These are phyloP conservation scores for Stegophylla sp. DNA, from an alignment of 2,888 invertebrate species.

Conservation along the genomic window DNA sequence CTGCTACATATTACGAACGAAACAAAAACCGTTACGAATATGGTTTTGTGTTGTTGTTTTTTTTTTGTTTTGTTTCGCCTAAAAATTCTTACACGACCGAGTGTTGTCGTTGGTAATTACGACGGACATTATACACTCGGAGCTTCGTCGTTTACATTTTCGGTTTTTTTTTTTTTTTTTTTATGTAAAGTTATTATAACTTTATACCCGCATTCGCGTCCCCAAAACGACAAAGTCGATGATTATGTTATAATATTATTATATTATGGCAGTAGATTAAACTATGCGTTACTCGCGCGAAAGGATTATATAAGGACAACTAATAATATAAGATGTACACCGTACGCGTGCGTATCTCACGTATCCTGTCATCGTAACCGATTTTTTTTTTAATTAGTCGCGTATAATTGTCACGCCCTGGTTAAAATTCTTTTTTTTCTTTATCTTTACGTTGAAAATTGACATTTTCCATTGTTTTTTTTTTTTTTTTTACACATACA, in stretches of 20 bases:
- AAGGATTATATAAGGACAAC: background rate
- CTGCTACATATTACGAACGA: background rate
- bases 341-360: background rate
- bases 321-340: background rate
- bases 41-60: background rate
- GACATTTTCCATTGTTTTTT: constrained; percentile 28
- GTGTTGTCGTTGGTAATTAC: background rate
- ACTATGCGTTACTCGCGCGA: too few relatives aligned
- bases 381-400: constrained; percentile 29
- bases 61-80: background rate
- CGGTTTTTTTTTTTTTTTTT: too few relatives aligned
- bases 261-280: too few relatives aligned
- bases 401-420: constrained; percentile 24
- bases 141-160: background rate
- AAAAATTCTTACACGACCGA: background rate
- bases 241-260: too few relatives aligned
- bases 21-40: background rate
- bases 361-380: constrained; percentile 4
- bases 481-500: too few relatives aligned
- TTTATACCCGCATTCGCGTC: too few relatives aligned
- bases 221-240: too few relatives aligned
- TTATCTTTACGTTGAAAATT: background rate
- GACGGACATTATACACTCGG: background rate
- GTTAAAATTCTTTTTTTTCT: constrained; percentile 14
- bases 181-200: too few relatives aligned